Conservation (phyloP, 2,797 vertebrate species). For the Micropoecilia bifurca region DNA sequence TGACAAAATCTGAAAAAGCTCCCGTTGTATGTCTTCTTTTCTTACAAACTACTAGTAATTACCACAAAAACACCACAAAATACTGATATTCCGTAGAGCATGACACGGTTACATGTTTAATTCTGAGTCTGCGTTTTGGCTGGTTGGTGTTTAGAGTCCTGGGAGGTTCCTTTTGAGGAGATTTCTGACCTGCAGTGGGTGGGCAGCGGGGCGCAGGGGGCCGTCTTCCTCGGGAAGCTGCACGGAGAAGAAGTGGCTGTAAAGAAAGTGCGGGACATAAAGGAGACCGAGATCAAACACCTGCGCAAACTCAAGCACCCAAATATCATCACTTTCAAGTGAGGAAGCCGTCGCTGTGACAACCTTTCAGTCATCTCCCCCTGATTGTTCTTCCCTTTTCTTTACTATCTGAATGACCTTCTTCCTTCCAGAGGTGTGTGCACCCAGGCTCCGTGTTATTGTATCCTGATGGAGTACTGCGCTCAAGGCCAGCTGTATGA, state of each 20-base stretch:
- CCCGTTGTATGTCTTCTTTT: not conserved
- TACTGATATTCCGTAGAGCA: not conserved
- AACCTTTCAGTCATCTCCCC: constrained; percentile 1
- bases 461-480: constrained; percentile 98
- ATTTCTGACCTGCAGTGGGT: constrained; percentile 98
- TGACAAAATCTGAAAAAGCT: not conserved
- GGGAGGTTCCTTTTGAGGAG: constrained; percentile 98
- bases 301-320: constrained; percentile 95
- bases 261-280: constrained; percentile 96
- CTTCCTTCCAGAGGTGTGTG: constrained; percentile 88
- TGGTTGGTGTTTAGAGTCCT: constrained; percentile 82
- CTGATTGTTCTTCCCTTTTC: constrained; percentile 9
- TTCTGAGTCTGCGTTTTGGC: constrained; percentile 27
- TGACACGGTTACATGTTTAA: constrained; percentile 7
- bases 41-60: constrained; percentile 9
- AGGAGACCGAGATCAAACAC: constrained; percentile 97
- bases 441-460: constrained; percentile 97
- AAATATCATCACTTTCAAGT: constrained; percentile 98
- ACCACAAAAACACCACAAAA: not conserved
- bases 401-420: constrained; percentile 10
- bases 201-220: constrained; percentile 94
- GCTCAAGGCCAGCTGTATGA: constrained; percentile 98
- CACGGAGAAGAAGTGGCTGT: constrained; percentile 96
- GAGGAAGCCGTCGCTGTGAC: constrained; percentile 61
- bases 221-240: constrained; percentile 94